Evolutionary conservation across 2,797 vertebrate genomes (phyloP), one percentile per base, ranked within the genome.

Genomic region (Molossus molossus): DNA sequence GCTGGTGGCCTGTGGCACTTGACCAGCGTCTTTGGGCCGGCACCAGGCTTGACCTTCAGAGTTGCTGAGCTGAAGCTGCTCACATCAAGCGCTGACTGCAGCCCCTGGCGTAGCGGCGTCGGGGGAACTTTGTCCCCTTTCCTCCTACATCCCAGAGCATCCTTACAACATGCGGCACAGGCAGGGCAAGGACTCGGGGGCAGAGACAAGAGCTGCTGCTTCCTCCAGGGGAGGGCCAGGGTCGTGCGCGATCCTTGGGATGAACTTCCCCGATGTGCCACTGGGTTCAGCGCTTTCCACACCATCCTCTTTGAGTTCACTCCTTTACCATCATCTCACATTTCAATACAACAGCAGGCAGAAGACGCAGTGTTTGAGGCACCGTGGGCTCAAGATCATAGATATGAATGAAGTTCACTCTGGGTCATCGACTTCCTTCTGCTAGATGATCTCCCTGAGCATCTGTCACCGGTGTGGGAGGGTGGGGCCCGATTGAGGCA

Each of bases 401-500:
- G 83, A 33, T 27, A n/a, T 0, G 21, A 58, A 37, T 0, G 20
- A 50, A 29, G 50, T n/a, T 13, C 5, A 20, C 65, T 69, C 77
- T 23, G 25, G 65, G 83, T 91, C 58, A 21, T 40, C 25, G 1
- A 5, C 33, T 83, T 91, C 69, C 57, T 87, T 18, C 65, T 58
- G 50, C 53, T 11, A n/a, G 17, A 65, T 70, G 17, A 21, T 1
- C 17, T 48, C 45, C 48, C 37, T 67, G 33, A 29, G 27, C 20
- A 17, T 10, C 45, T 73, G 37, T 77, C n/a, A n/a, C 25, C 0
- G 0, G 33, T 0, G 1, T 70, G 67, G 50, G 23, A 0, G 0
- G 9, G 20, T 17, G 27, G 57, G 45, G 5, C 20, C 20, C 50
- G 48, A n/a, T 1, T 27, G 40, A 89, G 92, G 25, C 12, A 4